A percentile compares a stretch with the other conserved stretches of the same genome.
phyloP scores from a whole-genome alignment of 2,113 vertebrate genomes.

The Galemys pyrenaicus region DNA sequence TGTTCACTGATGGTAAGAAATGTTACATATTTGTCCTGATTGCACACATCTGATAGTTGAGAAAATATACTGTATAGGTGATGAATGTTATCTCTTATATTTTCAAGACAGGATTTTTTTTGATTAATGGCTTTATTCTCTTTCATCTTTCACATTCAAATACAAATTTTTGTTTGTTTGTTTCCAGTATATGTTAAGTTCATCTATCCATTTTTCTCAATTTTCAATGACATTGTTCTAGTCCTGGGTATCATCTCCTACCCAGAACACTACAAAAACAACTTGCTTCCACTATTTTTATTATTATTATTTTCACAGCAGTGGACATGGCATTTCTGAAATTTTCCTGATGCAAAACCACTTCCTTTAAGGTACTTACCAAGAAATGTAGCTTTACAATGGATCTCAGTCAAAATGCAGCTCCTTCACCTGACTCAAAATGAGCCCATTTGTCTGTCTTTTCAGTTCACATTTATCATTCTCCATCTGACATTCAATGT shows the following conservation, averaged over 20 bases:
- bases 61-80: fast-evolving
- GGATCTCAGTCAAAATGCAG: background rate
- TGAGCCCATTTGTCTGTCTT: background rate
- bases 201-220: background rate
- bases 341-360: no score
- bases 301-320: no score
- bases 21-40: background rate
- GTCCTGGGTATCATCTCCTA: background rate
- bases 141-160: background rate
- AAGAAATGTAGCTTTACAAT: background rate
- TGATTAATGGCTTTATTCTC: background rate
- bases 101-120: background rate
- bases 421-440: background rate
- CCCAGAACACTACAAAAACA: background rate
- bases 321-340: no score
- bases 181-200: background rate
- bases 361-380: no score
- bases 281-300: no score
- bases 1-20: background rate
- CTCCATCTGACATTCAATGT: background rate
- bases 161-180: background rate
- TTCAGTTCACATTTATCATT: background rate
- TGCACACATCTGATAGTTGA: background rate
- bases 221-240: background rate
- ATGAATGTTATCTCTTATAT: background rate